A percentile compares a stretch with the other conserved stretches of the same genome.
phyloP scores from a whole-genome alignment of 2,113 vertebrate species.

The Elgaria multicarinata region DNA sequence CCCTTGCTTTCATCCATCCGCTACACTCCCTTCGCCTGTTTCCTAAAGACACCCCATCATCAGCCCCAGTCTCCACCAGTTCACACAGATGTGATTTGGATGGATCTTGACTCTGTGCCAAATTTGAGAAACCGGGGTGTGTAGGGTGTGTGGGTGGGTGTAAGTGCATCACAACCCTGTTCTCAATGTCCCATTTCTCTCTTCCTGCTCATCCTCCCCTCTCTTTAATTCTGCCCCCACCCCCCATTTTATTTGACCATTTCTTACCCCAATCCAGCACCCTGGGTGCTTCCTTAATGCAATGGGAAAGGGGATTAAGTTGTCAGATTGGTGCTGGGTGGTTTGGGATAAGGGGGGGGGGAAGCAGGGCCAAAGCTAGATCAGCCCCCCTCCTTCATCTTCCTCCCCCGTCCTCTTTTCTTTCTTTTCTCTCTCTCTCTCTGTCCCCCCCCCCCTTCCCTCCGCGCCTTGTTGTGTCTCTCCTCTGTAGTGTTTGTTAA shows the following conservation, averaged over 20 bases:
- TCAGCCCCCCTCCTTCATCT: neutral
- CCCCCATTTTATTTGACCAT: neutral
- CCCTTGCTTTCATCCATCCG: neutral
- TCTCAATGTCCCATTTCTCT: neutral
- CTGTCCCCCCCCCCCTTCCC: too few relatives aligned
- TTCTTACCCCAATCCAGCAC: neutral
- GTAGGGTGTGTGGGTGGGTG: accelerated
- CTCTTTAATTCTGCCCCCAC: too few relatives aligned
- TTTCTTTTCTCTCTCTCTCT: too few relatives aligned
- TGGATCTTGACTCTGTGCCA: neutral
- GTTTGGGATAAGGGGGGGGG: neutral
- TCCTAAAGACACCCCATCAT: neutral
- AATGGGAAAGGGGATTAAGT: constrained; percentile 18
- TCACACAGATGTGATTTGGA: accelerated
- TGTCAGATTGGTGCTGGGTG: neutral
- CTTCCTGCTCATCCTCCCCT: neutral
- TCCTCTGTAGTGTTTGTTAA: constrained; percentile 22
- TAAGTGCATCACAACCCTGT: too few relatives aligned
- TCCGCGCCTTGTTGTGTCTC: neutral
- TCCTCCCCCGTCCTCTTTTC: too few relatives aligned
- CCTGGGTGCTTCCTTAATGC: neutral
- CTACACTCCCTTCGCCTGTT: neutral
- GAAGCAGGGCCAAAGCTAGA: neutral
- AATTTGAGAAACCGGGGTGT: neutral
- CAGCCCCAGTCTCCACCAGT: neutral